Percentiles rank a stretch among this genome's conserved stretches.
phyloP scores from a whole-genome alignment of 2,113 vertebrate species.

The Laticauda colubrina region DNA sequence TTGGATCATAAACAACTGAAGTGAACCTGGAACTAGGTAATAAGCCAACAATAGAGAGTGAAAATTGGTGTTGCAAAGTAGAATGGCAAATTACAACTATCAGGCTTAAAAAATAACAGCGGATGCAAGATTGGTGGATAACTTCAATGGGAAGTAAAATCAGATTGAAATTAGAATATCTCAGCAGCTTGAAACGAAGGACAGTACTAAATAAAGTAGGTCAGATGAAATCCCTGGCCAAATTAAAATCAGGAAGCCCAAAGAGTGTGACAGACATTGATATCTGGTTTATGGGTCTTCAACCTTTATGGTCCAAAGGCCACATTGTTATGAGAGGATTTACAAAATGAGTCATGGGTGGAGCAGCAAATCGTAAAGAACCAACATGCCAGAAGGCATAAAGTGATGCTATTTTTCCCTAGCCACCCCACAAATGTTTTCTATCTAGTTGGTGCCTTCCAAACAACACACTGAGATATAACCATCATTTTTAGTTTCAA shows the following conservation, averaged over 20 bases:
- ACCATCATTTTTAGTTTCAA: neutral
- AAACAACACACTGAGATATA: neutral
- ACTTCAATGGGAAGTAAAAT: neutral
- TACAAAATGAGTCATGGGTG: neutral
- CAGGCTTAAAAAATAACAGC: neutral
- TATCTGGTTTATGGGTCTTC: neutral
- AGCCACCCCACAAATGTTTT: neutral
- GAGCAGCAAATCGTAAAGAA: neutral
- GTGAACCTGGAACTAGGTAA: neutral
- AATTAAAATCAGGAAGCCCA: neutral
- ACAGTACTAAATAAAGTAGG: neutral
- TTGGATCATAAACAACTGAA: neutral
- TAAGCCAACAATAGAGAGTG: neutral
- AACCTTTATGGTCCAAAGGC: neutral
- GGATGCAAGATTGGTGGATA: neutral
- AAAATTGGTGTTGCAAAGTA: neutral
- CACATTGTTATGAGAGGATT: neutral
- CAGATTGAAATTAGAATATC: neutral
- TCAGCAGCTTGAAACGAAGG: neutral
- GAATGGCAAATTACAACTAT: neutral
- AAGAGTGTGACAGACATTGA: neutral
- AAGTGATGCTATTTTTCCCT: neutral
- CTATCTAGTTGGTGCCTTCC: neutral
- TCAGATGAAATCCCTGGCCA: neutral
- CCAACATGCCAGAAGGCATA: neutral